Conservation (phyloP, 2,888 invertebrate species). For the Sicus ferrugineus region DNA sequence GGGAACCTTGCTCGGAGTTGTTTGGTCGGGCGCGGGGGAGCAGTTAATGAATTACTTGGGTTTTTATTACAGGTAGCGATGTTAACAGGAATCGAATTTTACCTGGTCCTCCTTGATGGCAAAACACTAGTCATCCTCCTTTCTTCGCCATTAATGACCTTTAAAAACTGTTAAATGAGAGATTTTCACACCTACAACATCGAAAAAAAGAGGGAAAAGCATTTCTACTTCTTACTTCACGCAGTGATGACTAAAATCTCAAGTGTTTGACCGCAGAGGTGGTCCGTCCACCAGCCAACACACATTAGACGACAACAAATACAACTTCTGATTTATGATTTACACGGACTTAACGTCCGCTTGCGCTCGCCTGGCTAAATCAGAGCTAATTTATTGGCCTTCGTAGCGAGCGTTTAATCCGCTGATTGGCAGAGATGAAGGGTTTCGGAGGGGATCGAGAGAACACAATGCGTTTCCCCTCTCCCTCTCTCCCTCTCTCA, state of each 20-base stretch:
- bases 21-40: too few relatives aligned
- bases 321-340: constrained; percentile 33
- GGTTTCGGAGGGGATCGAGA: background rate
- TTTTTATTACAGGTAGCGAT: too few relatives aligned
- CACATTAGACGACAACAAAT: background rate
- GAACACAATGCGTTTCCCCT: too few relatives aligned
- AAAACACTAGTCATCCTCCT: too few relatives aligned
- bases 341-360: constrained; percentile 31
- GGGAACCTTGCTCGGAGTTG: background rate
- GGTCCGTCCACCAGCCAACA: background rate
- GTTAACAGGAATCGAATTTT: too few relatives aligned
- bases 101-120: too few relatives aligned
- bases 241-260: background rate
- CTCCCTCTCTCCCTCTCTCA: background rate
- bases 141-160: too few relatives aligned
- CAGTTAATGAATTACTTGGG: too few relatives aligned
- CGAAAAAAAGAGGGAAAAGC: background rate
- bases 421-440: too few relatives aligned
- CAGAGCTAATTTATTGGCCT: constrained; percentile 26
- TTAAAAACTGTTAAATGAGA: background rate
- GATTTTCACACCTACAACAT: background rate
- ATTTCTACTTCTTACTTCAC: constrained; percentile 12
- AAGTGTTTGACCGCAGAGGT: background rate
- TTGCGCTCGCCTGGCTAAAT: background rate
- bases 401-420: background rate